Percentiles rank a stretch among this genome's conserved stretches.
phyloP scores from a whole-genome alignment of 2,797 vertebrate species.

The Chloroceryle inda region DNA sequence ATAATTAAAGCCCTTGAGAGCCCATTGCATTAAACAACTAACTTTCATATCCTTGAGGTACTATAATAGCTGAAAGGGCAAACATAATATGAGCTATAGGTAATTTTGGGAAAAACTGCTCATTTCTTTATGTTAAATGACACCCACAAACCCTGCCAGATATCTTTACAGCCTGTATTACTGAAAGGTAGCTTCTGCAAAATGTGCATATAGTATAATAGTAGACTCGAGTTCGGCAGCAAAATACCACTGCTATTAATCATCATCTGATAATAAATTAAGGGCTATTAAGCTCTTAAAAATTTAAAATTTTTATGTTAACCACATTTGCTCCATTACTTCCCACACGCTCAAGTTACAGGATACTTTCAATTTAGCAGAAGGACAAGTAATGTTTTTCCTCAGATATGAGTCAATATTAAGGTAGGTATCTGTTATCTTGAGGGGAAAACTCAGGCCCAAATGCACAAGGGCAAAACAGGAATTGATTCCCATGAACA shows the following conservation, averaged over 20 bases:
- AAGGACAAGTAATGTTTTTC: background rate
- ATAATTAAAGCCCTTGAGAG: slow-evolving; percentile 40
- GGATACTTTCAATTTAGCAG: background rate
- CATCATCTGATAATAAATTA: background rate
- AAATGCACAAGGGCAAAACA: background rate
- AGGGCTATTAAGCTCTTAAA: background rate
- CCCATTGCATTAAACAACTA: slow-evolving; percentile 11
- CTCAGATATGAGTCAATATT: background rate
- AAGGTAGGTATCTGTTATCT: background rate
- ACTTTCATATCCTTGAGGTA: background rate
- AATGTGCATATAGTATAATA: background rate
- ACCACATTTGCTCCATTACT: background rate
- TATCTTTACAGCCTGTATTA: background rate
- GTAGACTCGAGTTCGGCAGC: background rate
- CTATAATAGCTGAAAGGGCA: slow-evolving; percentile 14
- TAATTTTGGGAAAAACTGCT: background rate
- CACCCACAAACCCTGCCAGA: background rate
- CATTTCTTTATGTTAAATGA: background rate
- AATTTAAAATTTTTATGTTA: background rate
- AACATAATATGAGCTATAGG: background rate
- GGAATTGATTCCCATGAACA: background rate
- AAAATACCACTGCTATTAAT: slow-evolving; percentile 15
- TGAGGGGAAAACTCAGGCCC: background rate
- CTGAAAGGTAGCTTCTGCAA: background rate
- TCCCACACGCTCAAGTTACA: background rate